phyloP scores from a whole-genome alignment of 2,113 vertebrate species.

The Sula dactylatra region DNA sequence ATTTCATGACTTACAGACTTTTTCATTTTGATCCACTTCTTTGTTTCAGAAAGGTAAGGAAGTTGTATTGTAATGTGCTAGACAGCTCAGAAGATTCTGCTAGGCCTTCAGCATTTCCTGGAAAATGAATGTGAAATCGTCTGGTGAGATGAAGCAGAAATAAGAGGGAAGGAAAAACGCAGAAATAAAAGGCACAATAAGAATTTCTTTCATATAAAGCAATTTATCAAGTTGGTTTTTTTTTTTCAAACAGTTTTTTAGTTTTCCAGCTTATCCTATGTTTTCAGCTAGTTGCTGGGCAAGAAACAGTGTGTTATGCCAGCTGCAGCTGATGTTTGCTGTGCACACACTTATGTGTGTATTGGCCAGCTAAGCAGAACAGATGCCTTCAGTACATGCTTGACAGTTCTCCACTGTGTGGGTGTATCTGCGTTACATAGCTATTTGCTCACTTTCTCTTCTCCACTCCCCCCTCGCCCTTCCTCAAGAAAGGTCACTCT shows the following conservation, averaged over 20 bases:
- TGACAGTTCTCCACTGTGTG: neutral
- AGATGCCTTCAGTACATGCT: neutral
- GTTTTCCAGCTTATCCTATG: neutral
- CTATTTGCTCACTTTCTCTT: neutral
- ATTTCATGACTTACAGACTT: neutral
- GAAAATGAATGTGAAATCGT: neutral
- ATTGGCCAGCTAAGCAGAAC: neutral
- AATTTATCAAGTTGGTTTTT: neutral
- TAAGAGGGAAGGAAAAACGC: neutral
- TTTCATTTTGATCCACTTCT: neutral
- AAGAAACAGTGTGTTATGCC: neutral
- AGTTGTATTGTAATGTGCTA: neutral
- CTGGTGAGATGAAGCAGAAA: neutral
- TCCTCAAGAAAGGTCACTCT: neutral
- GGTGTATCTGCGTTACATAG: neutral
- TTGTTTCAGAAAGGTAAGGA: slow-evolving; percentile 13
- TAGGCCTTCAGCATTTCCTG: neutral
- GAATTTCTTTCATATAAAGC: neutral
- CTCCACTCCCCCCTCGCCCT: accelerated
- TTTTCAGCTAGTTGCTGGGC: neutral
- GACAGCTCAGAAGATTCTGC: neutral
- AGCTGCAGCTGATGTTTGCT: slow-evolving; percentile 5
- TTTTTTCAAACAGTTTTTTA: neutral
- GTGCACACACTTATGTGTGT: neutral
- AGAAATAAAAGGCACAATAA: neutral